Conservation (phyloP, 53 echinoderm and acorn worm species). For the Mesocentrotus franciscanus region DNA sequence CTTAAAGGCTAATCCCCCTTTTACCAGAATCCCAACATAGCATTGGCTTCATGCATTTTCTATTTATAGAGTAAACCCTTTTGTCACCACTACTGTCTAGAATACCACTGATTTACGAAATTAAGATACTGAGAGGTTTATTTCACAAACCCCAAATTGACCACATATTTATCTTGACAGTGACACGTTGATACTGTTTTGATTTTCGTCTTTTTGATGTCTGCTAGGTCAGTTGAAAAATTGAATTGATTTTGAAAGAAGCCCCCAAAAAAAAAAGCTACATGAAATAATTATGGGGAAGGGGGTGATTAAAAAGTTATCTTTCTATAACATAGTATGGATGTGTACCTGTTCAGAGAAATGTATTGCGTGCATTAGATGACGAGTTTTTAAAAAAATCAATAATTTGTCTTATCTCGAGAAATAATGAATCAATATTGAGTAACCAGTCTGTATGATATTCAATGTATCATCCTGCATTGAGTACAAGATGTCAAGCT, state of each 20-base stretch:
- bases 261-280: neutral
- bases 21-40: neutral
- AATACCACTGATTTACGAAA: too few species aligned
- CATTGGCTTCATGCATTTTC: neutral
- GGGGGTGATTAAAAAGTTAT: neutral
- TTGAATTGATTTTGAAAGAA: neutral
- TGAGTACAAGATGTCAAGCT: neutral
- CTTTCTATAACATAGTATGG: neutral
- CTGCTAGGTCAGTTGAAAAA: neutral
- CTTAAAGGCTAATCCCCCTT: neutral
- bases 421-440: slow-evolving; percentile 10
- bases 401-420: neutral
- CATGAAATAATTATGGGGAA: neutral
- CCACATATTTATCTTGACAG: too few species aligned
- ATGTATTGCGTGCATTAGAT: neutral
- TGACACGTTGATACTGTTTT: neutral
- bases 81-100: too few species aligned
- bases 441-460: neutral
- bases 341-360: neutral
- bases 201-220: neutral
- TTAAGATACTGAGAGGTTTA: too few species aligned
- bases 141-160: too few species aligned
- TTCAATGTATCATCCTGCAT: neutral
- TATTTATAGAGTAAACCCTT: too few species aligned
- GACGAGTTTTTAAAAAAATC: neutral